A percentile compares a stretch with the other conserved stretches of the same genome.
Conservation (phyloP, 2,888 invertebrate genomes). For the Parnassius orleans region DNA sequence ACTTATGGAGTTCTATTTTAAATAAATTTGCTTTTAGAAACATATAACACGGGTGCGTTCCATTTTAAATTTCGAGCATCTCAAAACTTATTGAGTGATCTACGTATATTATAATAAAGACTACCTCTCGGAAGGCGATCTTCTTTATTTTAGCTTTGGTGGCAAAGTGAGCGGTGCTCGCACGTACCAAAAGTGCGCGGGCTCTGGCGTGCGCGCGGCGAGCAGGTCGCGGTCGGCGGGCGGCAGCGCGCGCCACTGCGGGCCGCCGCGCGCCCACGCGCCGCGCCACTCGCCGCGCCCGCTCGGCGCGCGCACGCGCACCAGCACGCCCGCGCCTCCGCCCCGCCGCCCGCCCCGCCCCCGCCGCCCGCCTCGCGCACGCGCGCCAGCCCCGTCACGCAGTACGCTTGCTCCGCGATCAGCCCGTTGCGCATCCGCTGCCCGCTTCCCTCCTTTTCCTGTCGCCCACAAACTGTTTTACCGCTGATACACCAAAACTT, state of each 20-base stretch:
- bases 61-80: too few species aligned
- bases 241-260: constrained; percentile 85
- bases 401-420: constrained; percentile 85
- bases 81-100: too few species aligned
- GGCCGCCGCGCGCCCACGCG: constrained; percentile 85
- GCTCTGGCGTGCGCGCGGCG: constrained; percentile 63
- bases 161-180: too few species aligned
- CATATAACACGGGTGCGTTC: too few species aligned
- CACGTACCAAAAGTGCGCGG: constrained; percentile 48
- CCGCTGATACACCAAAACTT: too few species aligned
- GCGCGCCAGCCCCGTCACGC: constrained; percentile 85
- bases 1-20: too few species aligned
- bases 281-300: constrained; percentile 87
- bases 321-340: constrained; percentile 79
- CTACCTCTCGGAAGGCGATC: too few species aligned
- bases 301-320: constrained; percentile 84
- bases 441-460: constrained; percentile 25
- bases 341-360: constrained; percentile 35
- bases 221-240: constrained; percentile 83
- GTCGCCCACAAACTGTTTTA: not conserved
- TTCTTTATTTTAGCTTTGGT: too few species aligned
- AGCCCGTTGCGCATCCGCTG: constrained; percentile 81
- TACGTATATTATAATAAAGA: too few species aligned
- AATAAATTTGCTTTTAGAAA: too few species aligned
- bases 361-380: constrained; percentile 65